Evolutionary conservation across 1,140 invertebrate genomes (phyloP), one percentile per base, ranked within the genome.

Genomic region (Orius insidiosus): DNA sequence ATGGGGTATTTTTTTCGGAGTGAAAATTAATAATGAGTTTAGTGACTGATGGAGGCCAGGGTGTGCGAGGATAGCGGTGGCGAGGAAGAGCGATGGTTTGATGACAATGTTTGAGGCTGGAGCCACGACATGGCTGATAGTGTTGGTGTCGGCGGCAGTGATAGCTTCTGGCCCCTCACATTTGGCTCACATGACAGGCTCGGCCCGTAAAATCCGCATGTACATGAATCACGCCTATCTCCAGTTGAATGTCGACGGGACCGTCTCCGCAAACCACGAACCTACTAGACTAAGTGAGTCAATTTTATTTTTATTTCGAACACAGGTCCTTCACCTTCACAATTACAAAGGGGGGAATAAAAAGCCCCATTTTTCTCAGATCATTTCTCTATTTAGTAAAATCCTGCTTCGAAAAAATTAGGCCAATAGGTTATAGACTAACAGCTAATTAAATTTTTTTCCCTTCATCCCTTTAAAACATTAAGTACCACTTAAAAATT

Each of bases 201-300:
- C 73, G 15, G 73, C 74, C 14, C 68, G 79, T 47, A 81, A 78
- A 56, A 81, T 84, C 54, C 77, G 78, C 62, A 73, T 85, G 69
- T 80, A 75, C 64, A 74, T 85, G 59, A 83, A 78, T 61, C 80
- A 84, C 64, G 68, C 73, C 48, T 75, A 79, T 59, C 68, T 85
- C 50, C 80, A 84, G 63, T 67, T 85, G 45, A 58, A 80, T 60
- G 76, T 78, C 37, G 78, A 84, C 63, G 80, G 80, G 56, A 78
- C 75, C 50, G 79, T 85, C 59, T 81, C 80, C 63, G 79, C 80
- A 45, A 80, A 79, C 57, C 69, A n/a, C n/a, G n/a, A n/a, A n/a
- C n/a, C n/a, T n/a, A n/a, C n/a, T n/a, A n/a, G n/a, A n/a, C n/a
- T n/a, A n/a, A n/a, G n/a, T n/a, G 32, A n/a, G 32, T 33, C 32